These are phyloP conservation scores for Brachynemurus nebulosus DNA, from an alignment of 2,888 invertebrate species.

Conservation along the genomic window DNA sequence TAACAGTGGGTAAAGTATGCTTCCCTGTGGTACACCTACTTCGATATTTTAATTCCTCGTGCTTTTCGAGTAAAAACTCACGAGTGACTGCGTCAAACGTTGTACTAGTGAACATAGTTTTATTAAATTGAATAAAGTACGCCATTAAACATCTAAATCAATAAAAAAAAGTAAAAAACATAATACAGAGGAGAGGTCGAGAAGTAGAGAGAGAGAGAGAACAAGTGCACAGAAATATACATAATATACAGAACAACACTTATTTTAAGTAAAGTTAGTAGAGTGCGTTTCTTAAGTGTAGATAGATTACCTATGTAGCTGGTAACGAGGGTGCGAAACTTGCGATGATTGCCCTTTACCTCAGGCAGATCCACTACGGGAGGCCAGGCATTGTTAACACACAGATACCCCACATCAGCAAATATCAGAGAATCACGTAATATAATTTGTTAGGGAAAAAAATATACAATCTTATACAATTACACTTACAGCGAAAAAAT, in stretches of 20 bases:
- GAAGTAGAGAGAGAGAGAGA: neutral
- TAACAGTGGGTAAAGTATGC: too few species aligned
- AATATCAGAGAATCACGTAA: conserved; percentile 3
- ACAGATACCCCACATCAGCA: conserved; percentile 8
- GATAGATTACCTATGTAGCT: conserved; percentile 87
- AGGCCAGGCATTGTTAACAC: conserved; percentile 9
- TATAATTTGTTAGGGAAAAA: conserved; percentile 1
- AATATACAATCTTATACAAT: conserved; percentile 3
- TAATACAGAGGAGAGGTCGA: too few species aligned
- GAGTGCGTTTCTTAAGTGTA: conserved; percentile 7
- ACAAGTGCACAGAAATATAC: too few species aligned
- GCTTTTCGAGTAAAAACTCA: too few species aligned
- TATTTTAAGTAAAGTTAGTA: conserved; percentile 21
- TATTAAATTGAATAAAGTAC: too few species aligned
- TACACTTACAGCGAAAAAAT: neutral
- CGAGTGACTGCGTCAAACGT: too few species aligned
- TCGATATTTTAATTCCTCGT: too few species aligned
- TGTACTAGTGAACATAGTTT: too few species aligned
- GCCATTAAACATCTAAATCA: too few species aligned
- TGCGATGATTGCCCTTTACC: conserved; percentile 97
- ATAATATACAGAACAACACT: conserved; percentile 2
- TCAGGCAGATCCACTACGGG: conserved; percentile 91
- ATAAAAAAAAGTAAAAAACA: too few species aligned
- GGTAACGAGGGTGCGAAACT: conserved; percentile 99
- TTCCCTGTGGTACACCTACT: too few species aligned